These are phyloP conservation scores for Pontoporia blainvillei DNA, from an alignment of 2,113 vertebrate species.

Conservation along the genomic window DNA sequence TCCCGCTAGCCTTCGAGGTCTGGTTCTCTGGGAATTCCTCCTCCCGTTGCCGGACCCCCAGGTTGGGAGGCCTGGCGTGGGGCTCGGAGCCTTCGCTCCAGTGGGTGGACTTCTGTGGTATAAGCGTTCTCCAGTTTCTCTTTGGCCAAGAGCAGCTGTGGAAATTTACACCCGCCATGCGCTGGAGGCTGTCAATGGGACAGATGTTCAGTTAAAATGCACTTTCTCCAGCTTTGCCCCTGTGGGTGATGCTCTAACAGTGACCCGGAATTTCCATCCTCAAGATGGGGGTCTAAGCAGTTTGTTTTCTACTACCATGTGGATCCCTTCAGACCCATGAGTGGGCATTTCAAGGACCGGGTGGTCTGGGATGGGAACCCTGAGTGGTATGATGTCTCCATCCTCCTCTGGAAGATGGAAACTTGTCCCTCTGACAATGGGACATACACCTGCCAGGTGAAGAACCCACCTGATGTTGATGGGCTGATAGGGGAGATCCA, in stretches of 20 bases:
- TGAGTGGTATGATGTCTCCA: constrained; percentile 85
- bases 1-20: no score
- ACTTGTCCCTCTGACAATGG: no score
- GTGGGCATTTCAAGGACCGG: constrained; percentile 85
- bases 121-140: not conserved
- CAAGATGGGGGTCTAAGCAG: constrained; percentile 81
- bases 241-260: constrained; percentile 70
- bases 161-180: constrained; percentile 85
- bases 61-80: no score
- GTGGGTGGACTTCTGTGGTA: no score
- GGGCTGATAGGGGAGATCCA: constrained; percentile 86
- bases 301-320: constrained; percentile 88
- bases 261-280: constrained; percentile 92
- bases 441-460: constrained; percentile 92
- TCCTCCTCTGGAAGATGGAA: constrained; percentile 85
- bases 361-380: constrained; percentile 90
- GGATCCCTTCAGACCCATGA: constrained; percentile 75
- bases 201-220: constrained; percentile 90
- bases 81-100: no score
- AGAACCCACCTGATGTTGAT: constrained; percentile 91
- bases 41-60: no score
- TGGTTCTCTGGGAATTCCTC: no score
- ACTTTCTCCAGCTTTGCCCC: constrained; percentile 86
- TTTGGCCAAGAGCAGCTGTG: constrained; percentile 81
- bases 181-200: constrained; percentile 92